Evolutionary conservation across 2,113 vertebrate species (phyloP), one percentile per base, ranked within the genome.

Genomic region (Indicator maculatus): DNA sequence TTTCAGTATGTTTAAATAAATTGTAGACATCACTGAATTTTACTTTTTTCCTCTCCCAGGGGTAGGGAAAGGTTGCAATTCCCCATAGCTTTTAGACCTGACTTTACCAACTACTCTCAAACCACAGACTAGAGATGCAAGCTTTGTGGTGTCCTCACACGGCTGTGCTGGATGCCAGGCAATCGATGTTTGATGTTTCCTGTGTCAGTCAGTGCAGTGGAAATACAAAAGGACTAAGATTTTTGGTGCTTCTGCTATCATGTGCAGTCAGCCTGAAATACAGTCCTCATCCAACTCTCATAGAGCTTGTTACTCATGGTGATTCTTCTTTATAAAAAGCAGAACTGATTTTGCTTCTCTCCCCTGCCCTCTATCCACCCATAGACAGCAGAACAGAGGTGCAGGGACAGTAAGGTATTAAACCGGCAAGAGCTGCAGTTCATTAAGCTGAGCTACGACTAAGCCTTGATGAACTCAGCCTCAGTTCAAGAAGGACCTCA

Each of bases 231-330:
- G 36, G 52, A 69, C 20, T 17, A 9, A 66, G 30, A 36, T 28
- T 60, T 18, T 33, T 0, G 1, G 16, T 65, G 20, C 20, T 9
- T 27, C 5, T 84, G 30, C n/a, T 70, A 0, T 60, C 16, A 24
- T 31, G 44, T 38, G 36, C 20, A 23, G 24, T 73, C 39, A 59
- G n/a, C n/a, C 45, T 85, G 63, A 58, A 87, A 33, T 39, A 27
- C 6, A 3, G 18, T 27, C 21, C 24, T 73, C 12, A 21, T 33
- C 5, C 18, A 66, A 16, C 12, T 47, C 20, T 50, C 31, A 64
- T 55, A 53, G 31, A 44, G 21, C 15, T 58, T 30, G 8, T 21
- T 76, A 44, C 19, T 38, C 6, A 21, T 44, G 67, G 36, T 79
- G 27, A n/a, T 61, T 5, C 20, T 69, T 31, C 8, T 70, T 69